phyloP scores from a whole-genome alignment of 2,113 vertebrate genomes.

The Gobiocypris rarus region DNA sequence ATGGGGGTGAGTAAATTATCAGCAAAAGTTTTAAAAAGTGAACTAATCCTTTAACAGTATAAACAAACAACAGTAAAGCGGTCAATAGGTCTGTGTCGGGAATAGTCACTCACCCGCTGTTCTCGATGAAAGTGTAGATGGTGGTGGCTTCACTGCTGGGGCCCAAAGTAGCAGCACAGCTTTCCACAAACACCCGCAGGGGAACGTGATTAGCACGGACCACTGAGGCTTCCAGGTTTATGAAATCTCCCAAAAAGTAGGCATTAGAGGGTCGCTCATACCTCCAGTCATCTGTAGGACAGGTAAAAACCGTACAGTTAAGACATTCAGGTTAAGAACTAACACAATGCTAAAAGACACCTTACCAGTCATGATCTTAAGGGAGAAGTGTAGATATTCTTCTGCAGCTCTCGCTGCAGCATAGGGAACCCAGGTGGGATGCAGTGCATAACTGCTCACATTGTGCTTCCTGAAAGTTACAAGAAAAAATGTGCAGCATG shows the following conservation, averaged over 20 bases:
- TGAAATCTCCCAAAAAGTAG: slow-evolving; percentile 46
- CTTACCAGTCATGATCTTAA: slow-evolving; percentile 62
- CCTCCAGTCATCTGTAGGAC: slow-evolving; percentile 19
- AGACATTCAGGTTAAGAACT: too few species aligned
- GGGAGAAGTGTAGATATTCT: slow-evolving; percentile 62
- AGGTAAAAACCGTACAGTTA: neutral
- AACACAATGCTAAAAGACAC: neutral
- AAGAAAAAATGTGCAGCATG: neutral
- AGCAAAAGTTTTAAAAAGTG: too few species aligned
- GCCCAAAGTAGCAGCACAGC: slow-evolving; percentile 62
- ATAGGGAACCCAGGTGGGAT: slow-evolving; percentile 59
- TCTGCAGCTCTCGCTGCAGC: slow-evolving; percentile 13
- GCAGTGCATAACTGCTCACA: slow-evolving; percentile 62
- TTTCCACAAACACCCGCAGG: slow-evolving; percentile 68
- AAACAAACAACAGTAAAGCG: neutral
- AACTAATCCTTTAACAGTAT: too few species aligned
- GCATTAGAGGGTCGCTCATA: neutral
- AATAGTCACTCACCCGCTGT: neutral
- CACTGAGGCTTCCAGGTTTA: slow-evolving; percentile 63
- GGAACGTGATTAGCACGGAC: slow-evolving; percentile 60
- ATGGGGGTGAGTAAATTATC: too few species aligned
- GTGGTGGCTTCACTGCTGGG: slow-evolving; percentile 35
- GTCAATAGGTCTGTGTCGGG: neutral
- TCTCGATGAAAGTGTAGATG: slow-evolving; percentile 6
- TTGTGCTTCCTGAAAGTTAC: slow-evolving; percentile 59